A percentile compares a stretch with the other conserved stretches of the same genome.
Evolutionary conservation across 2,797 vertebrate species (phyloP).

Genomic region (Rachycentron canadum): DNA sequence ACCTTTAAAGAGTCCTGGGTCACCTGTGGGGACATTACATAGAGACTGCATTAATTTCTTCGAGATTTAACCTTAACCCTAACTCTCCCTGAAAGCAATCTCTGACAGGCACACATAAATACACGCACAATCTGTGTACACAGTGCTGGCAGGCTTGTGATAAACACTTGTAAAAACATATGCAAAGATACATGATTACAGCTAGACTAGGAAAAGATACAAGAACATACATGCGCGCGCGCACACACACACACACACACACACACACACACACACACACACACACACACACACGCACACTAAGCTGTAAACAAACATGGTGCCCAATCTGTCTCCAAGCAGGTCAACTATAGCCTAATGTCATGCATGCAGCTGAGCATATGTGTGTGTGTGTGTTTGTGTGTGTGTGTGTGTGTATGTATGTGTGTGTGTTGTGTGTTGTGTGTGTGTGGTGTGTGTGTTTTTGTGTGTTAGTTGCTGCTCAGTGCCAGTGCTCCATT

Average conservation of each 20-base stretch:
- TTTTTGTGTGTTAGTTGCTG: constrained; percentile 44
- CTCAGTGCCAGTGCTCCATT: constrained; percentile 75
- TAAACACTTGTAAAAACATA: background rate
- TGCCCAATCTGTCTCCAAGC: constrained; percentile 71
- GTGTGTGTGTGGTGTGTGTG: constrained; percentile 55
- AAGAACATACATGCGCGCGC: background rate
- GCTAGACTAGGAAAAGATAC: background rate
- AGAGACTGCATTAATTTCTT: too few relatives aligned
- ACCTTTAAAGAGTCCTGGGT: constrained; percentile 30
- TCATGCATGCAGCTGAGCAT: constrained; percentile 80
- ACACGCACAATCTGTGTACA: background rate
- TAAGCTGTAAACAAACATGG: constrained; percentile 63
- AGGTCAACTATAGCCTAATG: constrained; percentile 84
- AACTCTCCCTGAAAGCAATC: background rate
- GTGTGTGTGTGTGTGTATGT: constrained; percentile 53
- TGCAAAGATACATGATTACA: background rate
- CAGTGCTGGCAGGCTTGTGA: background rate
- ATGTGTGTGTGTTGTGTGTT: constrained; percentile 46
- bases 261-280: constrained; percentile 30
- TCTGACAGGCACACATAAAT: background rate
- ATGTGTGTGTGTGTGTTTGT: constrained; percentile 51
- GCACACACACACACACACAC: background rate
- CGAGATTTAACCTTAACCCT: background rate
- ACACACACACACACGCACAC: constrained; percentile 29
- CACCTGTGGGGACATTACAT: too few relatives aligned